Conservation (phyloP, 2,113 vertebrate species). For the Notothenia rossii region DNA sequence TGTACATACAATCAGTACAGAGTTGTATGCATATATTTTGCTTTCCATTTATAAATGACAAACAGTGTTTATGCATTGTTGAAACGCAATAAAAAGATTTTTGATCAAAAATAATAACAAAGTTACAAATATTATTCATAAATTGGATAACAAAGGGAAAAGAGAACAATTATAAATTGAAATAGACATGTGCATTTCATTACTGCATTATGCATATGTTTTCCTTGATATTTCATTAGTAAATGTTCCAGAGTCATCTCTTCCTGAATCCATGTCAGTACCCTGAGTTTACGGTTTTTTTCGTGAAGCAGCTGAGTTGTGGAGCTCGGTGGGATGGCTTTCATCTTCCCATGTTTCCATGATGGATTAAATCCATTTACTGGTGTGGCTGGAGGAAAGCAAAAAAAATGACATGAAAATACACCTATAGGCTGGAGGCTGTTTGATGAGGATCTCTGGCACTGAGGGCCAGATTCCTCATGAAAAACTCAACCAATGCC, state of each 20-base stretch:
- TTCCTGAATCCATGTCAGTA: conserved; percentile 44
- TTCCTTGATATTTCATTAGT: conserved; percentile 46
- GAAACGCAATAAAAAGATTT: no score
- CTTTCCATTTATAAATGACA: no score
- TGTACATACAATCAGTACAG: no score
- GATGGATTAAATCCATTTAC: conserved; percentile 74
- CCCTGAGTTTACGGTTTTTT: conserved; percentile 22
- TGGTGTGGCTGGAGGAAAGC: conserved; percentile 53
- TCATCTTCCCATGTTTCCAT: conserved; percentile 73
- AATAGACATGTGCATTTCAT: conserved; percentile 14
- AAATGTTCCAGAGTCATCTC: conserved; percentile 13
- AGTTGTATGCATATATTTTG: no score
- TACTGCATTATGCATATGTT: conserved; percentile 17
- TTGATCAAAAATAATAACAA: conserved; percentile 7
- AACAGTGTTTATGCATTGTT: no score
- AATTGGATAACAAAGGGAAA: neutral
- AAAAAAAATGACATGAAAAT: conserved; percentile 55
- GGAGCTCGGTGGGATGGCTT: conserved; percentile 65
- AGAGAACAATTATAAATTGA: conserved; percentile 25
- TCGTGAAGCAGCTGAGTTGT: conserved; percentile 52
- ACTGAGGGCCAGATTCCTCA: conserved; percentile 13
- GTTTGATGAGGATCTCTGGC: conserved; percentile 41
- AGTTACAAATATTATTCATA: neutral
- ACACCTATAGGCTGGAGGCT: conserved; percentile 55
- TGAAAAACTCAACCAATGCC: neutral